Evolutionary conservation across 2,888 invertebrate genomes (phyloP), one percentile per base, ranked within the genome.

Genomic region (Blastobasis lacticolella): DNA sequence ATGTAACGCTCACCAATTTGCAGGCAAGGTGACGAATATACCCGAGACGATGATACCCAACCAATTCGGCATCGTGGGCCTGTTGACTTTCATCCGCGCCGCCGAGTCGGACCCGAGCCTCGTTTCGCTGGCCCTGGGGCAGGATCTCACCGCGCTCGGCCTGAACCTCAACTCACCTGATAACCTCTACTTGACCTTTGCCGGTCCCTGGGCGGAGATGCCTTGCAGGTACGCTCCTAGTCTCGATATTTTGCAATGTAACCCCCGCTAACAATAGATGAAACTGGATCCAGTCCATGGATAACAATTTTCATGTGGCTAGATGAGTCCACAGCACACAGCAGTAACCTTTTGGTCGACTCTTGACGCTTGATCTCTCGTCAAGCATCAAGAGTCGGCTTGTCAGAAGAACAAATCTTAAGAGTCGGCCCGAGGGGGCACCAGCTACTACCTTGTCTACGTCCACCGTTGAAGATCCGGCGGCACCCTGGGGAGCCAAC

Each of bases 1-100:
- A n/a, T n/a, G n/a, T n/a, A n/a, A n/a, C n/a, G n/a, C 23, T 23
- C 3, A 23, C 23, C 42, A 37, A 61, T 59, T 76, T 84, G 46
- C 78, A 97, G 97, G 97, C 69, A 95, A 96, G 90, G 97, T 99
- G 73, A 96, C 98, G 80, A 98, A 98, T 89, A 99, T 99, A 90
- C 99, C 99, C 58, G 93, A 94, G 64, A 96, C 96, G 76, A 99
- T 99, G 99, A 97, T 99, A 62, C 96, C 95, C 69, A 99, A 99
- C 89, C 99, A 99, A 90, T 99, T 98, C 84, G 99, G 99, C 68
- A 99, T 99, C 90, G 98, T 99, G 63, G 99, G 99, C 48, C 91
- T 99, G 67, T 90, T 99, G 82, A 97, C 99, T 64, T 99, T 99
- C 88, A 98, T 99, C 67, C 92, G 98, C 76, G 97, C 98, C 60